Conservation (phyloP, 2,797 vertebrate species). For the Epinephelus coioides region DNA sequence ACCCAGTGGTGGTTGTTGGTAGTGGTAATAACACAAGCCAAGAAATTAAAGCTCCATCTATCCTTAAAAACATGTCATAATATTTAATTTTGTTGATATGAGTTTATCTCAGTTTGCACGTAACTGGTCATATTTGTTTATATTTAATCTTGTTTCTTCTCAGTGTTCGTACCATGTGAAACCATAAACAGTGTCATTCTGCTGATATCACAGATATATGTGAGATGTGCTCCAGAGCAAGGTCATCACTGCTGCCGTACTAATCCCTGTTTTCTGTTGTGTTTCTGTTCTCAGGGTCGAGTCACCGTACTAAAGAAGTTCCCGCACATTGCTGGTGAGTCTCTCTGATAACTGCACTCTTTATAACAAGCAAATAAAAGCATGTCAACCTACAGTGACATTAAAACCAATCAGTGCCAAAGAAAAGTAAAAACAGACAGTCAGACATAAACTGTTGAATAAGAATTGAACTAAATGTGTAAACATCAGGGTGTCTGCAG, state of each 20-base stretch:
- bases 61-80: background rate
- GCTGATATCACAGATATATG: background rate
- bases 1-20: background rate
- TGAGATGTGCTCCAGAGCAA: background rate
- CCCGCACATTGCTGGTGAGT: conserved; percentile 50
- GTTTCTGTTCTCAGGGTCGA: conserved; percentile 54
- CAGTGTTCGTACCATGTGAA: background rate
- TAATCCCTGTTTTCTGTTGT: conserved; percentile 42
- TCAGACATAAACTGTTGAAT: background rate
- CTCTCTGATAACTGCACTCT: background rate
- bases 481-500: background rate
- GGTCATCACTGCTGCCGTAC: background rate
- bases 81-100: background rate
- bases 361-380: background rate
- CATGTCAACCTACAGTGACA: background rate
- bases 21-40: background rate
- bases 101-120: background rate
- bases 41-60: background rate
- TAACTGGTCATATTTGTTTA: background rate
- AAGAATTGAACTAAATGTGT: background rate
- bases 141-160: background rate
- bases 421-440: background rate
- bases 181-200: background rate
- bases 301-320: conserved; percentile 70
- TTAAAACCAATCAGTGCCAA: background rate